Conservation (phyloP, 2,797 vertebrate genomes). For the Alcedo quadribrachys region DNA sequence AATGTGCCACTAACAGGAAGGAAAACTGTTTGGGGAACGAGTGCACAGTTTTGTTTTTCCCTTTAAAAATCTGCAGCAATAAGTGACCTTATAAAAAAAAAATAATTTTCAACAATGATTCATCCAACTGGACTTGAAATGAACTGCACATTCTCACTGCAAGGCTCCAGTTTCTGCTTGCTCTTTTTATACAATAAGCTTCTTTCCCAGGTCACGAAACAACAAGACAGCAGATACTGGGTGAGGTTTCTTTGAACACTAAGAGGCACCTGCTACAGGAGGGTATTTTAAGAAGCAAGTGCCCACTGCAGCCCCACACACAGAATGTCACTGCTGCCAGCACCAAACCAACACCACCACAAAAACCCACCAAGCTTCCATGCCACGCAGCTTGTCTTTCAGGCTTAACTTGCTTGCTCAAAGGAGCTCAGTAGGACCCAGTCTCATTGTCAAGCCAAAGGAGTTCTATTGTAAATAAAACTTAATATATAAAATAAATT, state of each 20-base stretch:
- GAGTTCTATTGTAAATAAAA: neutral
- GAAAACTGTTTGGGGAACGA: neutral
- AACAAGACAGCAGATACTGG: neutral
- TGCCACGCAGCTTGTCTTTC: neutral
- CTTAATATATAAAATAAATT: neutral
- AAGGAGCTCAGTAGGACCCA: neutral
- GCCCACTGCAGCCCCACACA: neutral
- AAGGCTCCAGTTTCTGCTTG: slow-evolving; percentile 21
- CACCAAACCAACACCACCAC: neutral
- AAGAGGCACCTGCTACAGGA: slow-evolving; percentile 6
- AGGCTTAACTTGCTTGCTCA: neutral
- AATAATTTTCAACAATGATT: neutral
- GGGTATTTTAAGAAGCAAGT: slow-evolving; percentile 51
- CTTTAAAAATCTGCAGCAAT: slow-evolving; percentile 22
- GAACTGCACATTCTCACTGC: slow-evolving; percentile 7
- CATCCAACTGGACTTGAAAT: slow-evolving; percentile 31
- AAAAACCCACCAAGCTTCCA: neutral
- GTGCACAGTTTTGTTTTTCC: neutral
- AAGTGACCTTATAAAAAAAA: neutral
- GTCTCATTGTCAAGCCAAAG: neutral
- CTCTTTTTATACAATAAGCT: slow-evolving; percentile 12
- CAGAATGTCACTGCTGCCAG: slow-evolving; percentile 55
- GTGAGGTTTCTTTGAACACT: slow-evolving; percentile 13
- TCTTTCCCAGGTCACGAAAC: slow-evolving; percentile 37
- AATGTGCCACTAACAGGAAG: neutral